Percentiles rank a stretch among this genome's conserved stretches.
Evolutionary conservation across 2,113 vertebrate species (phyloP).

Genomic region (cattle (Bos taurus)): DNA sequence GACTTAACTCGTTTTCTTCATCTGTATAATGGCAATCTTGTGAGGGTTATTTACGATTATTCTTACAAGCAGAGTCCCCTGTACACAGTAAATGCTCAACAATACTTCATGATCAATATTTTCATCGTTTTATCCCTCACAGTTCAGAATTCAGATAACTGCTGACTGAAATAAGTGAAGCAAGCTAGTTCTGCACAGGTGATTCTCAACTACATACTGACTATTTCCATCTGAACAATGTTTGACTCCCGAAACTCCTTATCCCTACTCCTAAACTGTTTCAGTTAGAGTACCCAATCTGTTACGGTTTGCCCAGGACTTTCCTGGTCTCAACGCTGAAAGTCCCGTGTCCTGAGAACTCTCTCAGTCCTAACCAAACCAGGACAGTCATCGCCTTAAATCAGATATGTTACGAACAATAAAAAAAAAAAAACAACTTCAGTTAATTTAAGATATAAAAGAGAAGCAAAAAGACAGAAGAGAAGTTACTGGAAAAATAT

Average conservation of each 20-base stretch:
- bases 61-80: not conserved
- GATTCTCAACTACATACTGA: not conserved
- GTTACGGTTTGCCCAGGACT: not conserved
- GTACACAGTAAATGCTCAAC: not conserved
- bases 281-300: not conserved
- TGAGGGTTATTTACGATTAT: conserved; percentile 19
- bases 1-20: conserved; percentile 38
- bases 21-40: not conserved
- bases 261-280: conserved; percentile 9
- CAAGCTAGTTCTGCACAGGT: not conserved
- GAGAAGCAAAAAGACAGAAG: not conserved
- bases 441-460: not conserved
- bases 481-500: not conserved
- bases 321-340: not conserved
- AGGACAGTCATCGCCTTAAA: not conserved
- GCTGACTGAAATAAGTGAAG: not conserved
- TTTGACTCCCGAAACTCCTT: not conserved
- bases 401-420: not conserved
- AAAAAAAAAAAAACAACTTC: not conserved
- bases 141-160: conserved; percentile 3
- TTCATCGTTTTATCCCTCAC: not conserved
- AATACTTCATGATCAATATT: conserved; percentile 7
- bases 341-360: not conserved
- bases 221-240: not conserved
- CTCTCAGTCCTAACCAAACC: not conserved